Percentiles rank a stretch among this genome's conserved stretches.
Conservation (phyloP, 1,140 invertebrate species). For the Camponotus floridanus region DNA sequence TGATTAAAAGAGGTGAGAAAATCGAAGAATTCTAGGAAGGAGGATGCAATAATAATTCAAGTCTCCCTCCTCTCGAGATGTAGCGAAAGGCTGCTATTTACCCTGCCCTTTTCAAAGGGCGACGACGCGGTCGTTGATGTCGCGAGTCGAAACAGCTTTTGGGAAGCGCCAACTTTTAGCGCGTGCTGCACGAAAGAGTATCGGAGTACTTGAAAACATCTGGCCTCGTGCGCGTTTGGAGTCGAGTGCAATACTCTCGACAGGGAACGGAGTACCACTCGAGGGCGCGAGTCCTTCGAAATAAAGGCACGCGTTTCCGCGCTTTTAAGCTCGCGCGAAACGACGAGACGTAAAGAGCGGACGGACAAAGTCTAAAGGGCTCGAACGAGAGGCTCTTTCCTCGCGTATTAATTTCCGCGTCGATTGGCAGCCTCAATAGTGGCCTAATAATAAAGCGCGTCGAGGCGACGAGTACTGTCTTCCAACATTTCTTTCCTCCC, state of each 20-base stretch:
- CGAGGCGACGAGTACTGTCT: constrained; percentile 24
- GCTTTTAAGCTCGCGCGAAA: constrained; percentile 79
- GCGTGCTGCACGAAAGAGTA: constrained; percentile 78
- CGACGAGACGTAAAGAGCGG: constrained; percentile 40
- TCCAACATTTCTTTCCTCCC: constrained; percentile 1
- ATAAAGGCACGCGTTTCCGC: constrained; percentile 79
- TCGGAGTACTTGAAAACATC: constrained; percentile 79
- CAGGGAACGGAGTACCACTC: constrained; percentile 72
- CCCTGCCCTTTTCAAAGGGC: not conserved
- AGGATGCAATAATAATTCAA: not conserved
- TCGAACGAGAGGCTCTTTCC: not conserved
- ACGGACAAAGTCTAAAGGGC: not conserved
- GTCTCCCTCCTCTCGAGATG: not conserved
- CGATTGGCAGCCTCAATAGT: constrained; percentile 51
- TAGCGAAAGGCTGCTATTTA: constrained; percentile 28
- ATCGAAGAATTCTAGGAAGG: not conserved
- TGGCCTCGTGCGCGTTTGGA: constrained; percentile 74
- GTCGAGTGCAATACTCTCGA: constrained; percentile 79
- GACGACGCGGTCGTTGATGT: constrained; percentile 45
- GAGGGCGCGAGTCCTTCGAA: constrained; percentile 71
- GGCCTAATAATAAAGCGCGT: constrained; percentile 29
- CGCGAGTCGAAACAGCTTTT: constrained; percentile 61
- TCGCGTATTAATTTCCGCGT: constrained; percentile 52
- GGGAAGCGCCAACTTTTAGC: constrained; percentile 53
- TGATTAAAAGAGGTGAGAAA: not conserved